Base-by-base conservation (phyloP, 1,140 invertebrate species). In the Brachionus plicatilis region DNA sequence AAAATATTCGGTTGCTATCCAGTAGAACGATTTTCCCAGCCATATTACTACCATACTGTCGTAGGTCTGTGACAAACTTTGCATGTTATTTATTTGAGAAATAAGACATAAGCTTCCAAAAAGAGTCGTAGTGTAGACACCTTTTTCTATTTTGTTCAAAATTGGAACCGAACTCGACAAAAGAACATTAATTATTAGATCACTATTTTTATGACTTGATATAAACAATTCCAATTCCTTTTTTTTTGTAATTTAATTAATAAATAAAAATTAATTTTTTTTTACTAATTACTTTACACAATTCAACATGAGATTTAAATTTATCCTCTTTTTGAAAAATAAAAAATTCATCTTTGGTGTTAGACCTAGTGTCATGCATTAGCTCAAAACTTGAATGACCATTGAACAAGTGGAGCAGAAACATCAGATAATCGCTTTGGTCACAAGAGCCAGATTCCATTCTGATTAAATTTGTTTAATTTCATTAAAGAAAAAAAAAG, bases 201-300 rank as follows among this genome's bases (percentile, higher is more conserved):
- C 76, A 56, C 50, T 60, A 7, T 80, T 33, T 80, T 65, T 80
- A 11, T 80, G 76, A 80, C 76, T 80, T 14, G 43, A 53, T n/a
- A 80, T 41, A 80, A 80, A 80, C 29, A 33, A 33, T 60, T 60
- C 76, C 17, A 80, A 41, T 27, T 50, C 27, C 43, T 80, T 72
- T 41, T 17, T 72, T 72, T 17, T 33, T 56, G 5, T 14, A 56
- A 8, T 79, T 47, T 14, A 47, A 47, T 47, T 47, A 47, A 47
- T 47, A 12, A 47, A n/a, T n/a, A n/a, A 12, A 11, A 12, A 5
- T 47, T 47, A 47, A 47, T 1, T 47, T 12, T 47, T 47, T 47
- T 47, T 47, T 14, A 7, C 4, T 7, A 7, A 37, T 47, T 47
- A 47, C 27, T 14, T 80, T 1, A 41, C 76, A 80, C 9, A 80